These are phyloP conservation scores for Edolisoma coerulescens DNA, from an alignment of 2,113 vertebrate genomes.

Conservation along the genomic window DNA sequence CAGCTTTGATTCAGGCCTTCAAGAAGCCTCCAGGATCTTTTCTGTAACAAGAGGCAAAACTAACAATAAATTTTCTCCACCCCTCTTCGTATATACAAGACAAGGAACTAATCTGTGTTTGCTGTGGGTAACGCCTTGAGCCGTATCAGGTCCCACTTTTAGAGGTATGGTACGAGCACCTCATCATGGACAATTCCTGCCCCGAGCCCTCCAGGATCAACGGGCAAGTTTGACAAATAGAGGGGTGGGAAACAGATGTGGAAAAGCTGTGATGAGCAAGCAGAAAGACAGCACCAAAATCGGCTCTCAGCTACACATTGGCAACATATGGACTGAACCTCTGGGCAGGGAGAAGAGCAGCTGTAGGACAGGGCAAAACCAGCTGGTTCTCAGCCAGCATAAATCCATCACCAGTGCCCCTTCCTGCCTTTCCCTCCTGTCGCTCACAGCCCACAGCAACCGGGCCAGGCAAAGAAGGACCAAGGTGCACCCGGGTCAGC, in stretches of 20 bases:
- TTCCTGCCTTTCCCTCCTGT: background rate
- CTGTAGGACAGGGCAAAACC: background rate
- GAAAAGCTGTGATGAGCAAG: background rate
- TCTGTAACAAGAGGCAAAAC: background rate
- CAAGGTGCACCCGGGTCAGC: fast-evolving
- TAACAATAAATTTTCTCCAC: background rate
- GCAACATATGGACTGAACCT: background rate
- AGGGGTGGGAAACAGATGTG: background rate
- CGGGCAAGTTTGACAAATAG: background rate
- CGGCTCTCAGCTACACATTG: fast-evolving
- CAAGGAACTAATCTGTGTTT: background rate
- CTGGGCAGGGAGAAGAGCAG: background rate
- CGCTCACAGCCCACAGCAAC: background rate
- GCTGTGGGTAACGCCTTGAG: background rate
- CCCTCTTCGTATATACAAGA: background rate
- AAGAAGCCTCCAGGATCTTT: background rate
- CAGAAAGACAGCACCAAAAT: background rate
- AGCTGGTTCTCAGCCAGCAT: background rate
- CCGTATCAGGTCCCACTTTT: background rate
- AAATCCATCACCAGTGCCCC: background rate
- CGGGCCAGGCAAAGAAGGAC: background rate
- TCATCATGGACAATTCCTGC: background rate
- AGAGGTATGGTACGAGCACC: background rate
- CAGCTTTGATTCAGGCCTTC: background rate
- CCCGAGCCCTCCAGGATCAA: background rate